Conservation (phyloP, 2,888 invertebrate genomes). For the Hedychridium roseum region DNA sequence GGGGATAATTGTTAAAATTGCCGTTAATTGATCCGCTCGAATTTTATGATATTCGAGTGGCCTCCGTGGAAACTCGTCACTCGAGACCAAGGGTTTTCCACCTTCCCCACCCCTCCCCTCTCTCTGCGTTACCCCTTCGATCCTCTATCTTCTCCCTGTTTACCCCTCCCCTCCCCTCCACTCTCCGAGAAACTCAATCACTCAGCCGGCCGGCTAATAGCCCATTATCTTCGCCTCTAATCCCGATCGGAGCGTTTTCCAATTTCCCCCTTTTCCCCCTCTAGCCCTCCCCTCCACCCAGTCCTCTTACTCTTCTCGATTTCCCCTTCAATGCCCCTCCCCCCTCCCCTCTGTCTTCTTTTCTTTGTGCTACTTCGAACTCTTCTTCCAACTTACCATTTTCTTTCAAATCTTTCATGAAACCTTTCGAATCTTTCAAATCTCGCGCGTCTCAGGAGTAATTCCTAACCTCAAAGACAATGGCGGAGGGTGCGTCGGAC, state of each 20-base stretch:
- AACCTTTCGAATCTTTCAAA: no score
- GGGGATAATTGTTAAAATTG: no score
- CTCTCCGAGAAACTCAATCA: conserved; percentile 5
- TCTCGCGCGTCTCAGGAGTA: no score
- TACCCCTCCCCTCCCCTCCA: not conserved
- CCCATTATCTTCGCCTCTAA: conserved; percentile 30
- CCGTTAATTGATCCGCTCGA: no score
- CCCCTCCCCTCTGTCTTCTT: conserved; percentile 4
- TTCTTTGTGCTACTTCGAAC: no score
- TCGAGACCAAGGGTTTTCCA: not conserved
- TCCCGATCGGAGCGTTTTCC: conserved; percentile 29
- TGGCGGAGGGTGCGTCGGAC: no score
- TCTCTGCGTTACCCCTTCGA: conserved; percentile 11
- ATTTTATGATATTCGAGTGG: no score
- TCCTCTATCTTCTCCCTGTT: not conserved
- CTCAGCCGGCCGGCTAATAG: conserved; percentile 17
- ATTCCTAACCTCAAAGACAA: no score
- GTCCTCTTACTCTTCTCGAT: no score
- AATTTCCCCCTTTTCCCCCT: conserved; percentile 25
- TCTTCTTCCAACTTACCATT: no score
- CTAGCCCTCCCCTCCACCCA: conserved; percentile 1
- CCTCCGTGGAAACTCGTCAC: conserved; percentile 15
- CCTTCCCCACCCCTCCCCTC: conserved; percentile 22
- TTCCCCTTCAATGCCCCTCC: no score
- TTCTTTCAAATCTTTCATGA: no score